Base-by-base conservation (phyloP, 2,113 vertebrate species). In the Melanostigma gelatinosum region DNA sequence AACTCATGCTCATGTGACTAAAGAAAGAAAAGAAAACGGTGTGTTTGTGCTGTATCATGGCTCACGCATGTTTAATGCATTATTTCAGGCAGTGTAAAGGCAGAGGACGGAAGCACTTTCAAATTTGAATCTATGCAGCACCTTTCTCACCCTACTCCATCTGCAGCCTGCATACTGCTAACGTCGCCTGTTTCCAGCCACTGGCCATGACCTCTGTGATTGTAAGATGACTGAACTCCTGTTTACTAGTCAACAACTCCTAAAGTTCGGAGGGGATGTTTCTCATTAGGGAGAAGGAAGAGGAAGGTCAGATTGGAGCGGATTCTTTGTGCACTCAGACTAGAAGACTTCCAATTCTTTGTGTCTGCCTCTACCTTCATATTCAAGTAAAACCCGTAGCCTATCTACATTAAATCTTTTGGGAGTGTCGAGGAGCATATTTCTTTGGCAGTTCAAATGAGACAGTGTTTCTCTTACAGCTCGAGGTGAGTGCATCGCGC, bases 391-490 rank as follows among this genome's bases (percentile, higher is more conserved):
- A 64, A 68, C 22, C 6, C 6, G 13, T 46, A 80, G 52, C 29
- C n/a, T 72, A 67, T 82, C 63, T 76, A 38, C 80, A 40, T 78
- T 76, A 55, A 82, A 88, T 79, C 36, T 68, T 3, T 12, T 10
- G 13, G 38, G 36, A 48, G 8, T 27, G 79, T 71, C 79, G 75
- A 75, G 79, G 24, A 52, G 24, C 72, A 83, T 82, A 83, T 62
- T 79, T 15, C 3, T 61, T 61, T 44, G 50, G 36, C 72, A 65
- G 44, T 60, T 67, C 61, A 76, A 91, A 77, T 66, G 77, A 83
- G 72, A 79, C 70, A 72, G 71, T 78, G 58, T 84, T 92, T 86
- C 79, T 85, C 71, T 80, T 79, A 87, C 73, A 80, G 88, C 68
- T 73, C 3, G 54, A 82, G 72, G 67, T 87, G 63, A 91, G 71